phyloP scores from a whole-genome alignment of 2,888 invertebrate genomes.

The Alsophila aescularia region DNA sequence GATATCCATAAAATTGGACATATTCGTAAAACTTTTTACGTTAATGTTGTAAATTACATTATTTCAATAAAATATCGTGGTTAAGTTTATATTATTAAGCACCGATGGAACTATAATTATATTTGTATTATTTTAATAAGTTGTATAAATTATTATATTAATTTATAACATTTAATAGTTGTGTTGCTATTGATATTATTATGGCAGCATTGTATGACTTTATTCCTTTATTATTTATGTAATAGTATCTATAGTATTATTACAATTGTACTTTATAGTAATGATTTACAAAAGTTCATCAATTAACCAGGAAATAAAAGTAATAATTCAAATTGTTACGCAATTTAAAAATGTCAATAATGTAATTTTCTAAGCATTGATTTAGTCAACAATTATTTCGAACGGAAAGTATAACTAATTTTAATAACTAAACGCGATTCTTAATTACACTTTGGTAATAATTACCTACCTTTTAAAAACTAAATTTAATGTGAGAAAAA shows the following conservation, averaged over 20 bases:
- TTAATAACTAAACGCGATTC: conserved; percentile 69
- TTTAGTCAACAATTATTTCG: conserved; percentile 7
- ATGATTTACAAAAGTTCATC: not conserved
- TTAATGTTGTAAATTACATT: not conserved
- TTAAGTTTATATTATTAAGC: conserved; percentile 53
- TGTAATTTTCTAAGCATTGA: not conserved
- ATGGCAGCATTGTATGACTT: conserved; percentile 46
- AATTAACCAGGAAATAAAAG: not conserved
- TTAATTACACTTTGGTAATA: conserved; percentile 84
- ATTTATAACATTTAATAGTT: conserved; percentile 16
- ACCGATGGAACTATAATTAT: conserved; percentile 58
- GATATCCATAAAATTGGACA: too few species aligned
- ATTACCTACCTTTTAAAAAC: conserved; percentile 72
- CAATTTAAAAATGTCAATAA: not conserved
- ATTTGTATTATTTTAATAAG: conserved; percentile 40
- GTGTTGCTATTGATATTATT: conserved; percentile 28
- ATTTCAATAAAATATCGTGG: conserved; percentile 33
- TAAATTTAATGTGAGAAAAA: conserved; percentile 65
- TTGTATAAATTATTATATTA: conserved; percentile 25
- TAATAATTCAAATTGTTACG: not conserved
- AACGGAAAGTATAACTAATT: conserved; percentile 26
- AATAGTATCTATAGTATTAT: conserved; percentile 3
- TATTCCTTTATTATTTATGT: conserved; percentile 6
- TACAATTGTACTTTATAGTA: conserved; percentile 13
- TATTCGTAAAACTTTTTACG: too few species aligned